These are phyloP conservation scores for Garrulus glandarius DNA, from an alignment of 2,797 vertebrate genomes.

Conservation along the genomic window DNA sequence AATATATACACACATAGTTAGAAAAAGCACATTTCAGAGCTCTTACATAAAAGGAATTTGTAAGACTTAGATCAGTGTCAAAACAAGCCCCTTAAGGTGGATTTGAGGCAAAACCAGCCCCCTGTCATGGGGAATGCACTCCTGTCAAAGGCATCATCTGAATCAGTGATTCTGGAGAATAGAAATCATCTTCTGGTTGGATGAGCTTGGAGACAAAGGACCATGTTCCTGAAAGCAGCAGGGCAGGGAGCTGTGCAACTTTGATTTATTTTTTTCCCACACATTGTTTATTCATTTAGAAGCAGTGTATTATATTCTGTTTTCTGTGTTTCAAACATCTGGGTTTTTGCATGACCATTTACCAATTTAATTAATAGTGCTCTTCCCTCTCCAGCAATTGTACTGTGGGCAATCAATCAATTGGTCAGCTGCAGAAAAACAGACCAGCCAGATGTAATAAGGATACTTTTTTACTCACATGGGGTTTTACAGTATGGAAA, in stretches of 20 bases:
- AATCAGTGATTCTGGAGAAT: conserved; percentile 25
- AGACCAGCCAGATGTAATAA: not conserved
- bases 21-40: not conserved
- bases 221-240: not conserved
- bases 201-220: conserved; percentile 28
- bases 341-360: not conserved
- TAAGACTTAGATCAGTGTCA: not conserved
- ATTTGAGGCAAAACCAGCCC: not conserved
- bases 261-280: not conserved
- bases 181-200: conserved; percentile 29
- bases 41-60: not conserved
- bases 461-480: not conserved
- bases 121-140: not conserved
- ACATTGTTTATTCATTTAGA: not conserved
- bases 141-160: conserved; percentile 9
- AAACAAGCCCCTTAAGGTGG: not conserved
- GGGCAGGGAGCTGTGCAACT: not conserved
- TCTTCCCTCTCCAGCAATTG: not conserved
- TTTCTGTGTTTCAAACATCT: not conserved
- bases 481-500: not conserved
- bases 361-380: not conserved
- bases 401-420: not conserved
- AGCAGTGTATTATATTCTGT: not conserved
- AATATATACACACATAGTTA: not conserved
- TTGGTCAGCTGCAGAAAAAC: not conserved